Conservation (phyloP, 2,797 vertebrate species). For the Lates japonicus region DNA sequence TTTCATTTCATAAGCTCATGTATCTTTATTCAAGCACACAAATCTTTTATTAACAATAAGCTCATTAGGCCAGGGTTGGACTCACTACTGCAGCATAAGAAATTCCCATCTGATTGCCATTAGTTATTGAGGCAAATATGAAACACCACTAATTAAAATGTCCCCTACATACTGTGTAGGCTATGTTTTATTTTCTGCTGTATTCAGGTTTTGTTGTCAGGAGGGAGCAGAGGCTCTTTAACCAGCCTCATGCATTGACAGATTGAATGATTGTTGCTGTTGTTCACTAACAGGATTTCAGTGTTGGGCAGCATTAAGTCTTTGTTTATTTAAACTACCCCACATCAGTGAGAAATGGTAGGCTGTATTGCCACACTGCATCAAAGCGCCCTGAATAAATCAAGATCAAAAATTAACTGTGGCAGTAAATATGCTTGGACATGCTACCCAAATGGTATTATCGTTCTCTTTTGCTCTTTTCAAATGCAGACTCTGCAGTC, state of each 20-base stretch:
- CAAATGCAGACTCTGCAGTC: conserved; percentile 11
- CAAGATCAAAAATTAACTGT: conserved; percentile 22
- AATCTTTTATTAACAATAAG: conserved; percentile 60
- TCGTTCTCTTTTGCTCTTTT: conserved; percentile 16
- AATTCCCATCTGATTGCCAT: conserved; percentile 57
- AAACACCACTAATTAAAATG: conserved; percentile 52
- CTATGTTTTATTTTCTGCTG: conserved; percentile 27
- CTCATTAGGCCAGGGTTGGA: conserved; percentile 49
- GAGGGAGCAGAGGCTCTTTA: conserved; percentile 1
- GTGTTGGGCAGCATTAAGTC: conserved; percentile 30
- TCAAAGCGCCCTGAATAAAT: conserved; percentile 48
- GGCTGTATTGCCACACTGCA: conserved; percentile 15
- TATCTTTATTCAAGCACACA: conserved; percentile 37
- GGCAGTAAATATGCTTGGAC: conserved; percentile 42
- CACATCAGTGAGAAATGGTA: conserved; percentile 29
- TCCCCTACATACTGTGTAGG: conserved; percentile 19
- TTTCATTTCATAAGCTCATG: conserved; percentile 9
- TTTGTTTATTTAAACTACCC: conserved; percentile 55
- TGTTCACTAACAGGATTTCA: conserved; percentile 54
- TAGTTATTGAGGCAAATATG: conserved; percentile 52
- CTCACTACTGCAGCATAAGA: conserved; percentile 29
- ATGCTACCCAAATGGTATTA: conserved; percentile 14
- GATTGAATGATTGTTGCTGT: conserved; percentile 46
- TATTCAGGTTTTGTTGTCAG: conserved; percentile 31
- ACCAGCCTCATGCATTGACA: conserved; percentile 32